Percentiles rank a stretch among this genome's conserved stretches.
These are phyloP conservation scores for Eupithecia subumbrata DNA, from an alignment of 2,888 invertebrate species.

Conservation along the genomic window DNA sequence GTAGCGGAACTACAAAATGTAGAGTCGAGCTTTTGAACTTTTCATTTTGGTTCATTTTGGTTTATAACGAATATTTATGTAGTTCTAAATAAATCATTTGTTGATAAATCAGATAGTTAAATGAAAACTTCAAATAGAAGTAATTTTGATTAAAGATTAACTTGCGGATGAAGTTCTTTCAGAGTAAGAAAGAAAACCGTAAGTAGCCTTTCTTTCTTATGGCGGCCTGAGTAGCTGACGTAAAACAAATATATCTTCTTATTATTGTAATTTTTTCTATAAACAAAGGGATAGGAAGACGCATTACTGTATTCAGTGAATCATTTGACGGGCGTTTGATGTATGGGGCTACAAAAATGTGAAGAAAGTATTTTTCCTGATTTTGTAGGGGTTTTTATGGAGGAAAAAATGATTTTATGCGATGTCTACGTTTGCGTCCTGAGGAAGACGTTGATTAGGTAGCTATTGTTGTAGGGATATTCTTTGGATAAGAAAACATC, in stretches of 20 bases:
- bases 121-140: too few species aligned
- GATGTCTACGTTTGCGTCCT: slow-evolving; percentile 7
- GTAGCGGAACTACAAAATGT: slow-evolving; percentile 54
- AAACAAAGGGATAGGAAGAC: slow-evolving; percentile 44
- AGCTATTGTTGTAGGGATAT: background rate
- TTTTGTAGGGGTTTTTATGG: slow-evolving; percentile 32
- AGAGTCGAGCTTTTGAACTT: background rate
- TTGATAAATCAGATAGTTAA: background rate
- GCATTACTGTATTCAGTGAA: slow-evolving; percentile 41
- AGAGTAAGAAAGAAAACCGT: background rate
- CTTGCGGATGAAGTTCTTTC: background rate
- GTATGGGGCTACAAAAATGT: slow-evolving; percentile 41
- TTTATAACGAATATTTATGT: background rate
- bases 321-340: slow-evolving; percentile 46
- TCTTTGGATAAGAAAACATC: background rate
- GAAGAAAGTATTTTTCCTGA: slow-evolving; percentile 33
- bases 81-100: background rate
- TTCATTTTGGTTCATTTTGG: background rate
- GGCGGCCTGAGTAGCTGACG: slow-evolving; percentile 8
- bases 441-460: slow-evolving; percentile 1
- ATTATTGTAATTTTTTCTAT: slow-evolving; percentile 44
- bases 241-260: slow-evolving; percentile 35
- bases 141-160: background rate
- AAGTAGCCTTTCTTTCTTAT: too few species aligned
- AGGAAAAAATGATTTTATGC: slow-evolving; percentile 32